These are phyloP conservation scores for Apistogramma diplotaenia DNA, from an alignment of 2,113 vertebrate genomes.

Conservation along the genomic window DNA sequence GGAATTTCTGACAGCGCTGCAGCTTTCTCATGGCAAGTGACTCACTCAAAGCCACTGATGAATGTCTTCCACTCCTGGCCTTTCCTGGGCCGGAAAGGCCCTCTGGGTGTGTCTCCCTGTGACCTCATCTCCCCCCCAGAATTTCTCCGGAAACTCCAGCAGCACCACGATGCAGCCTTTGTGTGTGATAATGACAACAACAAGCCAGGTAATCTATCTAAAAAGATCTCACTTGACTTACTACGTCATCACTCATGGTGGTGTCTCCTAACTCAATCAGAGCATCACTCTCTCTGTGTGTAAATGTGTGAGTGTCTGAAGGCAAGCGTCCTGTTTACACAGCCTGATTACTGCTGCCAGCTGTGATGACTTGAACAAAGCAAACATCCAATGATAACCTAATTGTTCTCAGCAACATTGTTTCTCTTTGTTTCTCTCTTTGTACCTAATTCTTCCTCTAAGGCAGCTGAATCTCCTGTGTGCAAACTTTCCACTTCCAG, in stretches of 20 bases:
- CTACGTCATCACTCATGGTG: neutral
- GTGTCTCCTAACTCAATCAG: slow-evolving; percentile 12
- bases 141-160: slow-evolving; percentile 34
- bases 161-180: slow-evolving; percentile 14
- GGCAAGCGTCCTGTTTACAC: slow-evolving; percentile 42
- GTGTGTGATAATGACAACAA: slow-evolving; percentile 6
- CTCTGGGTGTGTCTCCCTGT: slow-evolving; percentile 61
- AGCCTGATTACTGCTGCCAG: neutral
- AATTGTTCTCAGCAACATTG: neutral
- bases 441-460: neutral
- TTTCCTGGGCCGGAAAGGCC: slow-evolving; percentile 26
- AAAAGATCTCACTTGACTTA: neutral
- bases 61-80: slow-evolving; percentile 33
- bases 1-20: slow-evolving; percentile 44
- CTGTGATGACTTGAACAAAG: neutral
- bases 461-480: neutral
- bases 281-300: slow-evolving; percentile 1
- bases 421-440: neutral
- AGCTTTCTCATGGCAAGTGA: slow-evolving; percentile 40
- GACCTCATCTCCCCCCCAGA: slow-evolving; percentile 65
- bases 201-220: neutral
- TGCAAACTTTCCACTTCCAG: neutral
- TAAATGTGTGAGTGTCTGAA: neutral
- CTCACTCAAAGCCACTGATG: slow-evolving; percentile 28
- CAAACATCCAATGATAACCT: neutral